Percentiles rank a stretch among this genome's conserved stretches.
phyloP scores from a whole-genome alignment of 2,113 vertebrate genomes.

The Anolis sagrei region DNA sequence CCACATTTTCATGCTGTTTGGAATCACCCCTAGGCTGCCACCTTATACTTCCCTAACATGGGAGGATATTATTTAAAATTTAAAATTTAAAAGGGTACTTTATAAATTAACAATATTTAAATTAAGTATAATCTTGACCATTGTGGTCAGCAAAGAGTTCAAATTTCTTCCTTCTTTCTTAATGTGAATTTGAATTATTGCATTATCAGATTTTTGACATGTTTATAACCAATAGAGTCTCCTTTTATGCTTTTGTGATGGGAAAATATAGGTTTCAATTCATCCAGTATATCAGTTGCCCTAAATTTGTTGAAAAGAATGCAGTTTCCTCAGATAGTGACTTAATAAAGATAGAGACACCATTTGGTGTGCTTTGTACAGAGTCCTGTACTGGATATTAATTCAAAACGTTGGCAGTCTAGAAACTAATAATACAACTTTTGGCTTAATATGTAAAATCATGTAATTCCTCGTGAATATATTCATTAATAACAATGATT shows the following conservation, averaged over 20 bases:
- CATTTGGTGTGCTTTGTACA: neutral
- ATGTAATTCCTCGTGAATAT: neutral
- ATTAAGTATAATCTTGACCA: neutral
- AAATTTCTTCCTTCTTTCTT: neutral
- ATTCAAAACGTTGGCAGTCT: neutral
- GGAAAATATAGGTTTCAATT: slow-evolving; percentile 10
- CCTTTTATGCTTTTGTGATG: neutral
- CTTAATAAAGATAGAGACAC: neutral
- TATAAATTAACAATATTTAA: no score
- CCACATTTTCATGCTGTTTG: no score
- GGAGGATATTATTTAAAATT: no score
- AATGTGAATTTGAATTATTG: neutral
- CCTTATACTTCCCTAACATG: neutral
- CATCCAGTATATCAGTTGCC: neutral
- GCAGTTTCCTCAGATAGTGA: neutral
- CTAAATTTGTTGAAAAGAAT: neutral
- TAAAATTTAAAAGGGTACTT: no score
- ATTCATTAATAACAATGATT: slow-evolving; percentile 7
- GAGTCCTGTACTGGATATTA: neutral
- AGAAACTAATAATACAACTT: neutral
- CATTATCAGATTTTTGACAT: neutral
- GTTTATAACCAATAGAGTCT: neutral
- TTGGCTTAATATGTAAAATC: neutral
- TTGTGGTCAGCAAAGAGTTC: neutral
- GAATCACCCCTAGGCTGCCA: neutral